phyloP scores from a whole-genome alignment of 1,140 invertebrate species.

The Penaeus japonicus region DNA sequence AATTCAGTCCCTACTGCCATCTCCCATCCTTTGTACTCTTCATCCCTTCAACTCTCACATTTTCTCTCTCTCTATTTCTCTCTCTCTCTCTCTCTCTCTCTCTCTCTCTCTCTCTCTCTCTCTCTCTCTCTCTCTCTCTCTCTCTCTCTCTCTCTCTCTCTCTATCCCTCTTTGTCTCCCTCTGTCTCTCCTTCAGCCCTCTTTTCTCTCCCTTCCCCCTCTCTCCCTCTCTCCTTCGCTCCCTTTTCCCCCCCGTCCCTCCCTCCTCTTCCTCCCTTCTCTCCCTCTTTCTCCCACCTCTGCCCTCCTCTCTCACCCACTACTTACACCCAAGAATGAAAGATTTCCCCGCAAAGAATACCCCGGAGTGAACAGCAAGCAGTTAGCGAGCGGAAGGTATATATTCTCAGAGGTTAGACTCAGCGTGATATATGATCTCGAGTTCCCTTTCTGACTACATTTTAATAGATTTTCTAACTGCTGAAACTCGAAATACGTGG shows the following conservation, averaged over 20 bases:
- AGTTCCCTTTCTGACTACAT: no score
- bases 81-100: background rate
- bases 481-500: no score
- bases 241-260: background rate
- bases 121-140: background rate
- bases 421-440: no score
- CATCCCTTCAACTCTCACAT: background rate
- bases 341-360: background rate
- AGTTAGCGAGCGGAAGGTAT: no score
- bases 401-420: no score
- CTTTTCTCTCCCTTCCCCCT: background rate
- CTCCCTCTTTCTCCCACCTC: background rate
- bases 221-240: background rate
- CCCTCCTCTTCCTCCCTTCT: background rate
- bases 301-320: background rate
- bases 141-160: background rate
- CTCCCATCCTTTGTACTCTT: background rate
- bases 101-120: background rate
- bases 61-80: background rate
- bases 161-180: background rate
- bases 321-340: background rate
- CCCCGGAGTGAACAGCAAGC: background rate
- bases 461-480: no score
- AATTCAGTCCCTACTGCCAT: background rate
- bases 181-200: background rate